Base-by-base conservation (phyloP, 2,888 invertebrate genomes). In the Amblyteles armatorius region DNA sequence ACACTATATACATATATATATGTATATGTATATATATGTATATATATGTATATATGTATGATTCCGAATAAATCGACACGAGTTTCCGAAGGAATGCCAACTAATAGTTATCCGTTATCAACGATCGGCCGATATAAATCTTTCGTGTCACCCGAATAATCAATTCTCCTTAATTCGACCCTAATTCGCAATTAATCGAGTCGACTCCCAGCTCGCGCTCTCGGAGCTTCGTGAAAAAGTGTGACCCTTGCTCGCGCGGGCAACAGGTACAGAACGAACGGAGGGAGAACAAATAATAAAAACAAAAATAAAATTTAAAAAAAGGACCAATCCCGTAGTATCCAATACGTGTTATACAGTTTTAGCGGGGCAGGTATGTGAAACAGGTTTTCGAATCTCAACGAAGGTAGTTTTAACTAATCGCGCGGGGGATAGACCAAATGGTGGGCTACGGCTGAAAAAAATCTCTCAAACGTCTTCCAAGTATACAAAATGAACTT, bases 111-210 rank as follows among this genome's bases (percentile, higher is more conserved):
- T 73, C 52, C 63, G 72, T 68, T 81, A 77, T 84, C 73, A 67
- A 22, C 29, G 60, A 84, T 84, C 77, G 80, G 16, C 22, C 63
- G 74, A 73, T 55, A 79, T 81, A 84, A 84, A 84, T 84, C 82
- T 77, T 67, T 69, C 78, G 74, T 78, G 78, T 71, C 82, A 69
- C 74, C 50, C 69, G 82, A 71, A 79, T 82, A 84, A 84, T 84
- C 82, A 82, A 84, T 84, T 84, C 81, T 33, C 82, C 82, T 82
- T 82, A 84, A 84, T 84, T 82, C 68, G 82, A 84, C 79, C 84
- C 84, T 84, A 84, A 84, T 84, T 84, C 81, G 82, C 84, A 82
- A 84, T 84, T 79, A 84, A 84, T 84, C 84, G 84, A 74, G 73
- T 65, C 63, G 77, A 74, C 69, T 81, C 84, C 73, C 52, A 69